Base-by-base conservation (phyloP, 2,888 invertebrate species). In the Prosapia bicincta region DNA sequence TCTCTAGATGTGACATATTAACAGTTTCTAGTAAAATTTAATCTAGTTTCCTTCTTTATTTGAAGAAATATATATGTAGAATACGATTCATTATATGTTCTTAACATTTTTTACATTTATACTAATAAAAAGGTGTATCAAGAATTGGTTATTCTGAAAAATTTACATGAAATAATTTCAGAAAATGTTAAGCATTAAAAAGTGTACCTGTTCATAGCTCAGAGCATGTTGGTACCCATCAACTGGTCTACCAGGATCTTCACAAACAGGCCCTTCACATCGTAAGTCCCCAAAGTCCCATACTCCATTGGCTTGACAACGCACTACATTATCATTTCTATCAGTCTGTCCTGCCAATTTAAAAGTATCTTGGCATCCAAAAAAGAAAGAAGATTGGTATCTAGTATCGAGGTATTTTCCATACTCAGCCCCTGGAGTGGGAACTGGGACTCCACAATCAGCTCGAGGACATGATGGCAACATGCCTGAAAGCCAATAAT, bases 211-310 rank as follows among this genome's bases (percentile, higher is more conserved):
- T 82, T 89, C 89, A 78, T 88, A 88, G 66, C 87, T 88, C n/a
- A 84, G 76, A 23, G 82, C 81, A 15, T 81, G 25, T 86, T 98
- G 97, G 79, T 89, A 88, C 25, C 98, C 98, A 85, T 98, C 98
- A 77, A 95, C 93, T 0, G 98, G 98, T 82, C 96, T 90, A 0
- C 97, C 96, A 0, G 98, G 98, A 85, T 98, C 98, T 84, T 95
- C 94, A 84, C 98, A 98, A 0, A 98, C 97, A 2, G 98, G 98
- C 24, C 98, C 98, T 87, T 98, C 97, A 83, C 99, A 99, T 73
- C 96, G 88, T 71, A 99, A 87, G 83, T 97, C 96, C 28, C 98
- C 98, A 84, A 98, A 97, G 87, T 98, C 98, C 99, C 99, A 99
- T 78, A 94, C 92, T 1, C 96, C 96, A 83, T 96, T 96, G 0